A percentile compares a stretch with the other conserved stretches of the same genome.
phyloP scores from a whole-genome alignment of 2,797 vertebrate genomes.

The Sebastes steindachneri region DNA sequence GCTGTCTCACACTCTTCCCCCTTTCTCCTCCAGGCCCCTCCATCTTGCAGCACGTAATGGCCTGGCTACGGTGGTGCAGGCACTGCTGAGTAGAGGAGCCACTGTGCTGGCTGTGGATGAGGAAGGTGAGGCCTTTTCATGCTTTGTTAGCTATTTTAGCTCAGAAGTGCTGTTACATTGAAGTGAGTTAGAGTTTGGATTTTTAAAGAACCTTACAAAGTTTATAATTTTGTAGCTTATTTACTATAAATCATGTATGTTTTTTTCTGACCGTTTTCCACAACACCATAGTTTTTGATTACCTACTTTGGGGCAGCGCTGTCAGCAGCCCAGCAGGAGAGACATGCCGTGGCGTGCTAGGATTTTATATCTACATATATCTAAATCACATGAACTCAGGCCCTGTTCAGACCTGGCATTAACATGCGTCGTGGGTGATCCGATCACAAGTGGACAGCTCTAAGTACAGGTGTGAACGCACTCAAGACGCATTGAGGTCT shows the following conservation, averaged over 20 bases:
- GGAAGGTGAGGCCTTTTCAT: conserved; percentile 86
- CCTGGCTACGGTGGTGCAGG: conserved; percentile 96
- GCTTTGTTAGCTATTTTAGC: not conserved
- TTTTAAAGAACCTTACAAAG: not conserved
- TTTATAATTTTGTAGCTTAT: not conserved
- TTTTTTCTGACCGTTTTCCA: not conserved
- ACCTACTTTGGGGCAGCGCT: not conserved
- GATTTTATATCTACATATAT: not conserved
- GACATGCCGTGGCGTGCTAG: not conserved
- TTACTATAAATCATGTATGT: not conserved
- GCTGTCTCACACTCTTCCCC: not conserved
- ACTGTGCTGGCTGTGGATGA: conserved; percentile 97
- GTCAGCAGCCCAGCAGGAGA: not conserved
- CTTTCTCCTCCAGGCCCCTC: conserved; percentile 87
- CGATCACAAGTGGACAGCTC: too few relatives aligned
- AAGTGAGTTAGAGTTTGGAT: not conserved
- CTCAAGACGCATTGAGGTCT: too few relatives aligned
- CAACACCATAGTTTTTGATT: not conserved
- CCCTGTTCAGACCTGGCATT: too few relatives aligned
- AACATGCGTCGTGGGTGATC: too few relatives aligned
- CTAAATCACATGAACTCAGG: too few relatives aligned
- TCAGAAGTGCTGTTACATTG: not conserved
- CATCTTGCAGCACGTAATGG: conserved; percentile 97
- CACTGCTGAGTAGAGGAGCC: conserved; percentile 95
- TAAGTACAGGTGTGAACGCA: too few relatives aligned